Conservation (phyloP, 92 coral and sea anemone species). For the Meandrina meandrites region DNA sequence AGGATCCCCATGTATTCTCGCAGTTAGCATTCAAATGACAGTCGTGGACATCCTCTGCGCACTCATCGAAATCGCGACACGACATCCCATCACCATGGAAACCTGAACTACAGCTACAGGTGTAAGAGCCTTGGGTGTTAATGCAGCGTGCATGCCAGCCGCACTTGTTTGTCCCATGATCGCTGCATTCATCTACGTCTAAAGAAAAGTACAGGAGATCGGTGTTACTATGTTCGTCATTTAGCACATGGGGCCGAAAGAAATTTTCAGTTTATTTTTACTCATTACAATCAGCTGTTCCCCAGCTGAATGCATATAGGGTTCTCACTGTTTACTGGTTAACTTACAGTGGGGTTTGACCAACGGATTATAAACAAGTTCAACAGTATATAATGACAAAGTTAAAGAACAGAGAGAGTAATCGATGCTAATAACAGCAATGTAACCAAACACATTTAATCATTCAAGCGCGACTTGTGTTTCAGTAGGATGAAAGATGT, state of each 20-base stretch:
- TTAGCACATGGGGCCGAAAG: too few species aligned
- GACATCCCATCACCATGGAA: constrained; percentile 8
- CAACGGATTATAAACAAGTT: background rate
- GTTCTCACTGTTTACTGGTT: background rate
- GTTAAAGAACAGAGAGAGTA: too few species aligned
- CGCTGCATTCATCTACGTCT: constrained; percentile 40
- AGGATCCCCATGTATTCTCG: constrained; percentile 1
- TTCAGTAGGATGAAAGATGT: too few species aligned
- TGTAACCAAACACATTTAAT: too few species aligned
- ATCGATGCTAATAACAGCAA: too few species aligned
- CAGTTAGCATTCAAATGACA: constrained; percentile 17
- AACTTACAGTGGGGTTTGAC: too few species aligned
- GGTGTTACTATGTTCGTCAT: background rate
- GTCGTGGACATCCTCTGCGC: background rate
- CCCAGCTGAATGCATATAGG: too few species aligned
- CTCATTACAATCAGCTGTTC: too few species aligned
- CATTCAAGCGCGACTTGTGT: too few species aligned
- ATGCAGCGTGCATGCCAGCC: constrained; percentile 9
- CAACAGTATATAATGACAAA: too few species aligned
- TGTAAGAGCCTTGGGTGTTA: constrained; percentile 38
- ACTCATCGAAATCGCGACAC: constrained; percentile 8
- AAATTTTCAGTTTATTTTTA: too few species aligned
- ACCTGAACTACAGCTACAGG: constrained; percentile 19
- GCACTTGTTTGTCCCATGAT: background rate
- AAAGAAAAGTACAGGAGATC: background rate